A percentile compares a stretch with the other conserved stretches of the same genome.
phyloP scores from a whole-genome alignment of 2,888 invertebrate species.

The Diplazon laetatorius region DNA sequence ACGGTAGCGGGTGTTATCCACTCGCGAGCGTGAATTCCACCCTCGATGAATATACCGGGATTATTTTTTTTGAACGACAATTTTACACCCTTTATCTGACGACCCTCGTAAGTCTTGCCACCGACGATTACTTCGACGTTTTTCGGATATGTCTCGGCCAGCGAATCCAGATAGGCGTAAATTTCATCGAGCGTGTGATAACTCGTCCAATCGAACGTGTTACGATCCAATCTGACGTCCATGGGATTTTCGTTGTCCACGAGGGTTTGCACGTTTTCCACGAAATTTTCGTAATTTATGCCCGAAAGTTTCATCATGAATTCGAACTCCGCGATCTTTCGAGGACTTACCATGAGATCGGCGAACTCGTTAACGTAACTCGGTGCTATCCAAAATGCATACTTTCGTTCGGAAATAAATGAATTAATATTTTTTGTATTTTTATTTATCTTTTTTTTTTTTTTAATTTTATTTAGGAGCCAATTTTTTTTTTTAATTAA shows the following conservation, averaged over 20 bases:
- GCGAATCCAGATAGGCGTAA: slow-evolving; percentile 84
- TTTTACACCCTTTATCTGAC: slow-evolving; percentile 85
- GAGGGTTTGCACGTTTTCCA: slow-evolving; percentile 86
- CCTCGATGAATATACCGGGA: slow-evolving; percentile 86
- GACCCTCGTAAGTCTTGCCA: slow-evolving; percentile 84
- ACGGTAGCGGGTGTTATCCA: slow-evolving; percentile 88
- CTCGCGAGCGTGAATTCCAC: slow-evolving; percentile 89
- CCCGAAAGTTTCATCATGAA: slow-evolving; percentile 80
- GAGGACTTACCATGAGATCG: slow-evolving; percentile 86
- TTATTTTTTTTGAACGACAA: slow-evolving; percentile 83
- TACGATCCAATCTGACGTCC: slow-evolving; percentile 67
- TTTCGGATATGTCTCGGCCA: slow-evolving; percentile 82
- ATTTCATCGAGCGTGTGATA: slow-evolving; percentile 85
- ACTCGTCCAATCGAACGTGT: slow-evolving; percentile 84
- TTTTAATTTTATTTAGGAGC: too few relatives aligned
- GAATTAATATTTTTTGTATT: too few relatives aligned
- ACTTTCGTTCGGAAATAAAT: too few relatives aligned
- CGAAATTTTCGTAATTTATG: slow-evolving; percentile 82
- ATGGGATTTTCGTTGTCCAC: slow-evolving; percentile 72
- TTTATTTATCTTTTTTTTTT: too few relatives aligned
- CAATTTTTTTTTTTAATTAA: too few relatives aligned
- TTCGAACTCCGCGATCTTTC: slow-evolving; percentile 82
- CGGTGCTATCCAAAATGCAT: slow-evolving; percentile 70
- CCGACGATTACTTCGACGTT: slow-evolving; percentile 82
- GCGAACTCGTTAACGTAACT: slow-evolving; percentile 80